These are phyloP conservation scores for human (Homo sapiens) DNA, from an alignment of 2,113 vertebrate species.

Conservation along the genomic window DNA sequence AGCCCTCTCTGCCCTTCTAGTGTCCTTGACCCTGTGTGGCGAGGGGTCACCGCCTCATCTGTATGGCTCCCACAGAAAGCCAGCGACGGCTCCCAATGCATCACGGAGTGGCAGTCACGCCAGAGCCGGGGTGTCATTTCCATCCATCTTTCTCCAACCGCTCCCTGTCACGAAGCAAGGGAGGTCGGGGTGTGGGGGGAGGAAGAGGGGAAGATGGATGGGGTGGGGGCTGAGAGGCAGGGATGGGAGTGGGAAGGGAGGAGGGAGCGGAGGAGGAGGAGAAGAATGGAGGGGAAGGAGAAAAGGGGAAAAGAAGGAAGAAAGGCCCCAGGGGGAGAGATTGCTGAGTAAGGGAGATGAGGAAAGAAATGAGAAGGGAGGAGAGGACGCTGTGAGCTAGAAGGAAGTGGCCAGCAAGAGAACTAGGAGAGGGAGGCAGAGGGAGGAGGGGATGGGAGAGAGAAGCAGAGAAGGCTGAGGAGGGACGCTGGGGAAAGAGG, in stretches of 20 bases:
- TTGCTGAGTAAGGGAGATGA: not conserved
- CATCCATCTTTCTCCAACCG: constrained; percentile 81
- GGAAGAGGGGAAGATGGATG: constrained; percentile 59
- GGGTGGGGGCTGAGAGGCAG: not conserved
- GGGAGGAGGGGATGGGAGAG: no score
- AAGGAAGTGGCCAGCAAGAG: not conserved
- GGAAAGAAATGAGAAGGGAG: not conserved
- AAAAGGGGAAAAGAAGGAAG: not conserved
- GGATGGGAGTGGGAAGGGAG: not conserved
- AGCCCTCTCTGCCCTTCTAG: constrained; percentile 63
- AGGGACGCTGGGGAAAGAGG: no score
- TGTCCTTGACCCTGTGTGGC: constrained; percentile 72
- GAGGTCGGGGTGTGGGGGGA: constrained; percentile 20
- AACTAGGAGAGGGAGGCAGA: not conserved
- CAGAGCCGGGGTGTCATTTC: constrained; percentile 75
- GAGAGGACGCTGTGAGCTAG: not conserved
- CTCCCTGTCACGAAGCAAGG: constrained; percentile 72
- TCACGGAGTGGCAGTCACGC: constrained; percentile 81
- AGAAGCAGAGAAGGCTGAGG: fast-evolving
- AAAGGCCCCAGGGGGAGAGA: not conserved
- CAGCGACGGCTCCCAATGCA: constrained; percentile 76
- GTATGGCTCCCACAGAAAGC: constrained; percentile 63
- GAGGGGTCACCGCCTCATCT: constrained; percentile 76
- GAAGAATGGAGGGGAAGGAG: not conserved
- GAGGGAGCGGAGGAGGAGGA: not conserved